A percentile compares a stretch with the other conserved stretches of the same genome.
Conservation (phyloP, 2,888 invertebrate species). For the Incurvaria masculella region DNA sequence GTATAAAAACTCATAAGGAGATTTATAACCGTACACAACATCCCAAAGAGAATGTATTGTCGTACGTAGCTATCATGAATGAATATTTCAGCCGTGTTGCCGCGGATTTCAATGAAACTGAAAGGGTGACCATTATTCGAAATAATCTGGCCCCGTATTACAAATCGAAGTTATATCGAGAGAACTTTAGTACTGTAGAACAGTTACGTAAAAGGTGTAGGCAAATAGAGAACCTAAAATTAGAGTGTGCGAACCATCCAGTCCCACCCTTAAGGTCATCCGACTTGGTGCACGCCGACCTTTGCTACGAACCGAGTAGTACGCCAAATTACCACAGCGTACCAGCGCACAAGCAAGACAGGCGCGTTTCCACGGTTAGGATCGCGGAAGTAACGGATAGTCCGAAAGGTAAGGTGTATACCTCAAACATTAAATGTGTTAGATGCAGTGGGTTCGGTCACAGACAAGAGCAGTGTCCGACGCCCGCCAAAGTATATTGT, state of each 20-base stretch:
- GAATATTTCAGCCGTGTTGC: background rate
- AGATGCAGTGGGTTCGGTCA: background rate
- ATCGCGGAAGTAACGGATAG: background rate
- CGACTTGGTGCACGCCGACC: background rate
- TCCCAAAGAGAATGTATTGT: background rate
- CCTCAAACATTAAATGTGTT: background rate
- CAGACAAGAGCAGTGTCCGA: background rate
- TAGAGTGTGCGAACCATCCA: background rate
- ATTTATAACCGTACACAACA: background rate
- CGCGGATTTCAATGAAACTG: background rate
- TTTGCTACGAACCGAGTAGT: background rate
- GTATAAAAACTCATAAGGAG: background rate
- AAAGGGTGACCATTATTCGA: background rate
- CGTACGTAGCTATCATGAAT: background rate
- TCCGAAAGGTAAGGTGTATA: background rate
- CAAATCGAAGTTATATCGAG: background rate
- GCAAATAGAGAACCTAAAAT: background rate
- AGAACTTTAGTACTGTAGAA: background rate
- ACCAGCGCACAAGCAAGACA: too few species aligned
- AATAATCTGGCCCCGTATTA: background rate
- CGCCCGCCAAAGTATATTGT: background rate
- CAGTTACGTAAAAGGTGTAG: background rate
- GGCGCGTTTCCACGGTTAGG: too few species aligned
- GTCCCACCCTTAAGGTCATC: background rate
- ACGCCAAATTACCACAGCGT: too few species aligned